Conservation (phyloP, 2,797 vertebrate species). For the Lepidocolaptes lacrymiger region DNA sequence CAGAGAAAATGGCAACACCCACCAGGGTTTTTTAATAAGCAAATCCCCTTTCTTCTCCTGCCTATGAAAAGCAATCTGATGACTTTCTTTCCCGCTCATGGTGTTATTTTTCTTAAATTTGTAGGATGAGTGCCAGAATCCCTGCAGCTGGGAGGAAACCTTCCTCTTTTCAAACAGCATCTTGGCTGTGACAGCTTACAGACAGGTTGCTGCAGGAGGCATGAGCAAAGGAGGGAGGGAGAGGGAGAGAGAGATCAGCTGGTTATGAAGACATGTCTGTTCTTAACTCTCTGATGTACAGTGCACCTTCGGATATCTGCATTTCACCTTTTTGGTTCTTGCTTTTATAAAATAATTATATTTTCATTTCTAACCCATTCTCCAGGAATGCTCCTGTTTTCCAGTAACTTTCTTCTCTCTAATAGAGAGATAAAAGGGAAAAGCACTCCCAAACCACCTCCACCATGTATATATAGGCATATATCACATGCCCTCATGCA, state of each 20-base stretch:
- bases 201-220: constrained; percentile 44
- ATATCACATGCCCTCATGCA: neutral
- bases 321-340: neutral
- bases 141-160: constrained; percentile 52
- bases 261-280: neutral
- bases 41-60: neutral
- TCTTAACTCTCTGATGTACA: constrained; percentile 32
- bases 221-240: neutral
- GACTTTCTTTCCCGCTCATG: neutral
- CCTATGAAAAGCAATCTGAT: neutral
- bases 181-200: constrained; percentile 29
- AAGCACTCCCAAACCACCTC: neutral
- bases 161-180: constrained; percentile 16
- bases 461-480: neutral
- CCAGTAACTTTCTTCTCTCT: neutral
- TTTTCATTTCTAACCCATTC: neutral
- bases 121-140: constrained; percentile 39
- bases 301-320: neutral
- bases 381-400: neutral
- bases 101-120: constrained; percentile 37
- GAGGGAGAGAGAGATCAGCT: neutral
- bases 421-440: neutral
- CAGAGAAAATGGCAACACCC: constrained; percentile 62
- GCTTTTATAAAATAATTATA: neutral
- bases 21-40: neutral